phyloP scores from a whole-genome alignment of 2,113 vertebrate genomes.

The Pseudorectes ferrugineus region DNA sequence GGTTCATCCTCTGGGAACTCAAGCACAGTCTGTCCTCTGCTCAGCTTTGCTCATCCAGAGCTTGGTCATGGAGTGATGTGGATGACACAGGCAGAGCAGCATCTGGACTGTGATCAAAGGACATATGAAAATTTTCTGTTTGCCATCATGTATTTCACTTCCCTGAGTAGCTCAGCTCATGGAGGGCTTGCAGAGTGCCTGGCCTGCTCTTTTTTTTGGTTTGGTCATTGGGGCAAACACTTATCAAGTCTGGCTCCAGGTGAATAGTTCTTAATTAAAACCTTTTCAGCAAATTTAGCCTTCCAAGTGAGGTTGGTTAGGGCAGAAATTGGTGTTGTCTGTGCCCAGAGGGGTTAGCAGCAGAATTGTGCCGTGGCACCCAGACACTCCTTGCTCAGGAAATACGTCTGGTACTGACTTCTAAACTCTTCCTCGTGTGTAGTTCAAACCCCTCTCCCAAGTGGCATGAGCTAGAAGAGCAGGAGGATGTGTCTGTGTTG shows the following conservation, averaged over 20 bases:
- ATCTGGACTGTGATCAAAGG: background rate
- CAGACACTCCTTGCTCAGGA: background rate
- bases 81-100: background rate
- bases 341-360: background rate
- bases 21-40: background rate
- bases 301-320: background rate
- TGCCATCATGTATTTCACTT: background rate
- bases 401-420: background rate
- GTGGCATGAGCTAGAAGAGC: background rate
- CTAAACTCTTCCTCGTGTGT: background rate
- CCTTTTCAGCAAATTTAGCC: background rate
- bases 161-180: no score
- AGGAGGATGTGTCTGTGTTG: background rate
- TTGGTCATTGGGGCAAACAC: background rate
- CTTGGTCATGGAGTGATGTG: background rate
- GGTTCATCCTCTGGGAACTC: background rate
- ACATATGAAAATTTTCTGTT: accelerated
- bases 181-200: background rate
- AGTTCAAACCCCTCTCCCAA: background rate
- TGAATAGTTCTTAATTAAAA: background rate
- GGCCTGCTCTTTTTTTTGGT: background rate
- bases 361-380: background rate
- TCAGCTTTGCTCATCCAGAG: background rate
- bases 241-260: background rate
- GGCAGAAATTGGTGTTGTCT: background rate